phyloP scores from a whole-genome alignment of 35 echinoderm and acorn worm genomes.

The Heliocidaris erythrogramma region DNA sequence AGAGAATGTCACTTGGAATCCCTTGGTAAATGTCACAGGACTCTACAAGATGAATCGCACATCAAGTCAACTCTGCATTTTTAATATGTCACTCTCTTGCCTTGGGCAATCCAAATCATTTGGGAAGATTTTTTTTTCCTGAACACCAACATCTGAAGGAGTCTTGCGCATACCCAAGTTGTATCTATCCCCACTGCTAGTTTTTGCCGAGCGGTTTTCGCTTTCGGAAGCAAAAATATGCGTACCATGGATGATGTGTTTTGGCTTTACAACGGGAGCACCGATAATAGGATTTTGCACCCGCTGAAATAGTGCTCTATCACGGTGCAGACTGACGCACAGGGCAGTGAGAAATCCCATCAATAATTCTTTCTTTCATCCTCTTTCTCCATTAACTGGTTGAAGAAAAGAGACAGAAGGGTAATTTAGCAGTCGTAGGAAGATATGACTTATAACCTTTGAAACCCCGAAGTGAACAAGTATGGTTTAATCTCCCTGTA shows the following conservation, averaged over 20 bases:
- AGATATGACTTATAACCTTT: constrained; percentile 22
- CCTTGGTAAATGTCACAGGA: constrained; percentile 12
- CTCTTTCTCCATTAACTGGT: constrained; percentile 3
- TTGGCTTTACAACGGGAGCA: not conserved
- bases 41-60: constrained; percentile 39
- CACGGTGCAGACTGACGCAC: not conserved
- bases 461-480: not conserved
- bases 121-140: constrained; percentile 27
- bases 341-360: not conserved
- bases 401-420: not conserved
- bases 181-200: not conserved
- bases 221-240: not conserved
- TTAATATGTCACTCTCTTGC: constrained; percentile 40
- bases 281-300: not conserved
- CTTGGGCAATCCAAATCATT: constrained; percentile 7
- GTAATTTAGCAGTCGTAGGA: not conserved
- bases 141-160: constrained; percentile 20
- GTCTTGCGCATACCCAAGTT: not conserved
- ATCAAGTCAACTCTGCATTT: constrained; percentile 37
- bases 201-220: not conserved
- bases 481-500: not conserved
- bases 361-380: not conserved
- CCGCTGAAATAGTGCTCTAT: not conserved
- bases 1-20: constrained; percentile 5
- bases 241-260: not conserved